A percentile compares a stretch with the other conserved stretches of the same genome.
Evolutionary conservation across 2,797 vertebrate genomes (phyloP).

Genomic region (Bufotes viridis): DNA sequence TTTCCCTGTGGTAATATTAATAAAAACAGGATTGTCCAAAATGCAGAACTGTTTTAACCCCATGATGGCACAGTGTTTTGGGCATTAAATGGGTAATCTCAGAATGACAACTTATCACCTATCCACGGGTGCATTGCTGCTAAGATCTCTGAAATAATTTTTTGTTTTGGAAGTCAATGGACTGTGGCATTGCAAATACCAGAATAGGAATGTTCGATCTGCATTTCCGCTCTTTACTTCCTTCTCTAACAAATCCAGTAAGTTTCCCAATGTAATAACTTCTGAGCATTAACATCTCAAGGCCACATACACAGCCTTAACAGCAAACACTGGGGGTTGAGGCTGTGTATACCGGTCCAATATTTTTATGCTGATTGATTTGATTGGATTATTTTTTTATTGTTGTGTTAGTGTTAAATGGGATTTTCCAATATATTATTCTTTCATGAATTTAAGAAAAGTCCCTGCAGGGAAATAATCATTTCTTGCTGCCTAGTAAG

Average conservation of each 20-base stretch:
- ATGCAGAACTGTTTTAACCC: too few relatives aligned
- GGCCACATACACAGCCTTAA: not conserved
- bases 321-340: not conserved
- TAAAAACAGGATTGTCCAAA: too few relatives aligned
- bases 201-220: conserved; percentile 21
- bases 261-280: not conserved
- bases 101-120: too few relatives aligned
- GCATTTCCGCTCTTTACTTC: conserved; percentile 26
- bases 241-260: not conserved
- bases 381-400: not conserved
- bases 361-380: not conserved
- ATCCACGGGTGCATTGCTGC: too few relatives aligned
- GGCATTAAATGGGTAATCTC: too few relatives aligned
- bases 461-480: too few relatives aligned
- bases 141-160: not conserved
- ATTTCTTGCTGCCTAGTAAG: too few relatives aligned
- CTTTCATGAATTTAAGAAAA: too few relatives aligned
- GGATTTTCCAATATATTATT: too few relatives aligned
- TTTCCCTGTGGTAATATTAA: too few relatives aligned
- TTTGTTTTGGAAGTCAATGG: not conserved
- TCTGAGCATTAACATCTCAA: not conserved
- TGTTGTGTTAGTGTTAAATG: not conserved
- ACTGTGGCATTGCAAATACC: not conserved
- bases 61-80: too few relatives aligned
- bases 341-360: too few relatives aligned